phyloP scores from a whole-genome alignment of 2,113 vertebrate genomes.

The Toxostoma redivivum region DNA sequence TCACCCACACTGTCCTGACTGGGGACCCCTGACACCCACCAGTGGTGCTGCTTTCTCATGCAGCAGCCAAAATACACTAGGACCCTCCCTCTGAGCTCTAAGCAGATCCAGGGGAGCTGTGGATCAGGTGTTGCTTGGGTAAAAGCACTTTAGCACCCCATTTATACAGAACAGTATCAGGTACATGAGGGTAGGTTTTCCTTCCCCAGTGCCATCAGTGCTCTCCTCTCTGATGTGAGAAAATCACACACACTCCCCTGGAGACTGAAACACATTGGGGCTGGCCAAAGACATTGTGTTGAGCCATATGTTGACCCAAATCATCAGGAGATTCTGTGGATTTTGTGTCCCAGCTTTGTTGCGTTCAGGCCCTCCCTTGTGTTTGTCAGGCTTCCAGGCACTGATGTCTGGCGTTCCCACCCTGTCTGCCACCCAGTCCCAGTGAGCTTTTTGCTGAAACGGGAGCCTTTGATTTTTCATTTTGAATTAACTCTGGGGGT shows the following conservation, averaged over 20 bases:
- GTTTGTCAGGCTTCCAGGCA: conserved; percentile 54
- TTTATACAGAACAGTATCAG: neutral
- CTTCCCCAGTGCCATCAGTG: neutral
- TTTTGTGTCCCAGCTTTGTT: conserved; percentile 39
- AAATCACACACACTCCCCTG: neutral
- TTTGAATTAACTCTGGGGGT: conserved; percentile 12
- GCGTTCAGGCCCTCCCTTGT: neutral
- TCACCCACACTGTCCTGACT: neutral
- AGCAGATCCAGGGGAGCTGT: neutral
- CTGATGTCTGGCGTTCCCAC: conserved; percentile 55
- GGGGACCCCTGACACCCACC: neutral
- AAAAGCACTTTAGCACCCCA: neutral
- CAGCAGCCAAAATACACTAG: neutral
- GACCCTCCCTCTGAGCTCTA: neutral
- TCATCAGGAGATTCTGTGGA: conserved; percentile 18
- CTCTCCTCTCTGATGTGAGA: neutral
- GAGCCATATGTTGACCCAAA: conserved; percentile 60
- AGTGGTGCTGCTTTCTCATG: neutral
- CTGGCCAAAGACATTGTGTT: neutral
- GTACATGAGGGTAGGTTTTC: neutral
- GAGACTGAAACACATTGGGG: neutral
- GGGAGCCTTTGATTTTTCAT: conserved; percentile 32
- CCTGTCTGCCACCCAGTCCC: conserved; percentile 62
- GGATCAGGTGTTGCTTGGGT: neutral
- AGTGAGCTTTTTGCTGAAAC: neutral